Percentiles rank a stretch among this genome's conserved stretches.
Conservation (phyloP, 2,113 vertebrate species). For the Acrocephalus kingi region DNA sequence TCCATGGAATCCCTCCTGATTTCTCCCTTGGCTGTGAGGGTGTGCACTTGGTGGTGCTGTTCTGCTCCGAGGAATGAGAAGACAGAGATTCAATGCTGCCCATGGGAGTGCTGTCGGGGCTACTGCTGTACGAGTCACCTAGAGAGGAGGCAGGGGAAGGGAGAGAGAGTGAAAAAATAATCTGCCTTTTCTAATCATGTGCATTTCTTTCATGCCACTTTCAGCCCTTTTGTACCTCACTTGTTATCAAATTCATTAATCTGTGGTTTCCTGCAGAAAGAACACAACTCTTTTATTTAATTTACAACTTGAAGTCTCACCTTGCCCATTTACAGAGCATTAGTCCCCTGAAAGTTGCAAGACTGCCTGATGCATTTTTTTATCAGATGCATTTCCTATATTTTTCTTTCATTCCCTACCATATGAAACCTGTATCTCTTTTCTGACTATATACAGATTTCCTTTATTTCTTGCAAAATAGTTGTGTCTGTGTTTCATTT, state of each 20-base stretch:
- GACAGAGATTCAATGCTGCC: conserved; percentile 97
- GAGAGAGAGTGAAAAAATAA: background rate
- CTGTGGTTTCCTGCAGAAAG: background rate
- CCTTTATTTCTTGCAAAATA: background rate
- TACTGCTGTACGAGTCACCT: conserved; percentile 97
- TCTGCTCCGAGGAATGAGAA: conserved; percentile 97
- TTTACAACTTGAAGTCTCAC: background rate
- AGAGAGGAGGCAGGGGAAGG: background rate
- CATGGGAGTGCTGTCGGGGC: conserved; percentile 93
- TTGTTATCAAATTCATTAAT: background rate
- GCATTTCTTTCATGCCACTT: background rate
- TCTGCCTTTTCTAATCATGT: background rate
- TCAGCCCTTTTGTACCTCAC: background rate
- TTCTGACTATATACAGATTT: background rate
- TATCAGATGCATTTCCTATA: background rate
- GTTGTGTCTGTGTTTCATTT: background rate
- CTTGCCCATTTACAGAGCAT: background rate
- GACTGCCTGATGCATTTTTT: background rate
- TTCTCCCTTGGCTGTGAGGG: conserved; percentile 82
- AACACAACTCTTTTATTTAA: background rate
- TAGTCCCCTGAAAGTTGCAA: background rate
- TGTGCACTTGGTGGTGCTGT: conserved; percentile 79
- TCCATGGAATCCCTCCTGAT: conserved; percentile 75
- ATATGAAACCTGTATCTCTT: background rate
- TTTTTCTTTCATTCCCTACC: background rate